Percentiles rank a stretch among this genome's conserved stretches.
These are phyloP conservation scores for Harlomillsia oculata DNA, from an alignment of 1,140 invertebrate genomes.

Conservation along the genomic window DNA sequence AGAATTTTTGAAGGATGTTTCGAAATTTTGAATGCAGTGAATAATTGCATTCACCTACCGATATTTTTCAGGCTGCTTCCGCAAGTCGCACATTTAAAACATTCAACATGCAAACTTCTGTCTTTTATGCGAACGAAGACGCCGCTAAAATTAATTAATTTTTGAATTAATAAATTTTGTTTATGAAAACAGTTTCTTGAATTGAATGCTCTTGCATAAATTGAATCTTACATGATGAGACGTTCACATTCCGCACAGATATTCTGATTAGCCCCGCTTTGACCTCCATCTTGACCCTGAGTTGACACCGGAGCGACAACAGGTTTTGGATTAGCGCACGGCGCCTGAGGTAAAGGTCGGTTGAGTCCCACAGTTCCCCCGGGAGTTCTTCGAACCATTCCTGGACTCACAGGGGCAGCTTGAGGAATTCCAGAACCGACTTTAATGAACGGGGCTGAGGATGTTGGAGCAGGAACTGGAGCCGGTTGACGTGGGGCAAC, in stretches of 20 bases:
- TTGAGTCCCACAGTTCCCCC: too few relatives aligned
- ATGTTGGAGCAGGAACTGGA: background rate
- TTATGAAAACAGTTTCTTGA: constrained; percentile 4
- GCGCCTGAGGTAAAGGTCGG: constrained; percentile 59
- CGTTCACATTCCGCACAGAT: constrained; percentile 86
- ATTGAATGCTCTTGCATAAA: background rate
- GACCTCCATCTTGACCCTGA: too few relatives aligned
- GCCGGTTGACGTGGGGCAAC: constrained; percentile 37
- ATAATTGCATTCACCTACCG: constrained; percentile 41
- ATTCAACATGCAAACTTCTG: constrained; percentile 90
- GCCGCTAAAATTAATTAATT: too few relatives aligned
- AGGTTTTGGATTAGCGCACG: constrained; percentile 51
- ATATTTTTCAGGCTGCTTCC: constrained; percentile 90
- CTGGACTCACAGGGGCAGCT: background rate
- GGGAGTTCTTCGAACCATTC: too few relatives aligned
- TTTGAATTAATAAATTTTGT: too few relatives aligned
- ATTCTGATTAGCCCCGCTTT: constrained; percentile 63
- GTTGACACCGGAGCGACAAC: constrained; percentile 41
- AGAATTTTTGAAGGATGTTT: background rate
- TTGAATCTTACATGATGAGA: constrained; percentile 85
- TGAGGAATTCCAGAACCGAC: too few relatives aligned
- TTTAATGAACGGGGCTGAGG: too few relatives aligned
- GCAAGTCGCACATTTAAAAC: constrained; percentile 93
- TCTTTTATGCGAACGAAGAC: constrained; percentile 94
- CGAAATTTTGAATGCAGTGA: background rate